A percentile compares a stretch with the other conserved stretches of the same genome.
phyloP scores from a whole-genome alignment of 2,888 invertebrate genomes.

The Drosophila borealis region DNA sequence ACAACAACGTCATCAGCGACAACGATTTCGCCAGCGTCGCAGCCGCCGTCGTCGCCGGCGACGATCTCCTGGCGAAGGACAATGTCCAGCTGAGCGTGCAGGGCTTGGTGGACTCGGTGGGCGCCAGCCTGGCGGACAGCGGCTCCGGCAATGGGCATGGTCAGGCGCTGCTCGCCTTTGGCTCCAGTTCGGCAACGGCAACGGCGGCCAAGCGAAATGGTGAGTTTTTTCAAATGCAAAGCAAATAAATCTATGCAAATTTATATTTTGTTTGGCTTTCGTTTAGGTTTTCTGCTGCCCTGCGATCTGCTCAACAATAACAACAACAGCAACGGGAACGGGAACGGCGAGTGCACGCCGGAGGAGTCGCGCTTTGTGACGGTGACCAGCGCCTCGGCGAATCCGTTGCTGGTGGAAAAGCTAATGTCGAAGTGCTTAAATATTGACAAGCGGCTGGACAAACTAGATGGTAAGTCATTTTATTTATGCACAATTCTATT shows the following conservation, averaged over 20 bases:
- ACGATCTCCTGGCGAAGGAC: conserved; percentile 77
- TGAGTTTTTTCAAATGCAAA: conserved; percentile 1
- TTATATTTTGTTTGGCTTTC: background rate
- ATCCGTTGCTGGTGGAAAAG: conserved; percentile 94
- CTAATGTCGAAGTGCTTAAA: conserved; percentile 87
- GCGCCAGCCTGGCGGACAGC: conserved; percentile 65
- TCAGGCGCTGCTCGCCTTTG: conserved; percentile 59
- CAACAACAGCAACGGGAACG: conserved; percentile 61
- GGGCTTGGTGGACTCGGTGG: conserved; percentile 65
- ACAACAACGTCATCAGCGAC: conserved; percentile 73
- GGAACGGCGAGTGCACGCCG: conserved; percentile 54
- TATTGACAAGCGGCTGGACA: conserved; percentile 81
- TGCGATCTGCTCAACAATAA: conserved; percentile 69
- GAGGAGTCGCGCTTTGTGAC: conserved; percentile 72
- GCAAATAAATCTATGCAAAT: background rate
- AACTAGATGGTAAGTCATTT: conserved; percentile 59
- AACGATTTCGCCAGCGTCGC: conserved; percentile 71
- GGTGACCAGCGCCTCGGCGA: conserved; percentile 88
- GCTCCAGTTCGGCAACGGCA: conserved; percentile 49
- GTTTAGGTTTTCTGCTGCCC: conserved; percentile 50
- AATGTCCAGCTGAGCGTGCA: conserved; percentile 71
- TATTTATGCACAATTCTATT: background rate
- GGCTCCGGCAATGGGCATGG: conserved; percentile 34
- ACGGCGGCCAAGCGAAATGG: conserved; percentile 41
- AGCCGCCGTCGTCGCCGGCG: conserved; percentile 69